Conservation (phyloP, 2,797 vertebrate species). For the Crenichthys baileyi region DNA sequence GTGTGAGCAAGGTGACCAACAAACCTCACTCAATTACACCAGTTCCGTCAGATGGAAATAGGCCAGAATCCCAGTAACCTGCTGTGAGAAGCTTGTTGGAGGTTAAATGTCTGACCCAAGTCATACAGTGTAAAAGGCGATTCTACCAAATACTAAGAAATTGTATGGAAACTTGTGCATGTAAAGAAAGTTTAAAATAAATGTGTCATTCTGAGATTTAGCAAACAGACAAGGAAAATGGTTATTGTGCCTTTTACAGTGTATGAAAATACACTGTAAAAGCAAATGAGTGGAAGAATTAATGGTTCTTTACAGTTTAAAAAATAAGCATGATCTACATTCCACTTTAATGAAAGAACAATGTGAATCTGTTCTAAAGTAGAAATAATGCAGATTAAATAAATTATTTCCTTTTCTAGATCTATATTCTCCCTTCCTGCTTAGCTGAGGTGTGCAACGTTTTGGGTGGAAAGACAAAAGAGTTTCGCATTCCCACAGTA, state of each 20-base stretch:
- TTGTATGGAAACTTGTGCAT: too few relatives aligned
- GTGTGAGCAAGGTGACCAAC: not conserved
- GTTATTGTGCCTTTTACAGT: too few relatives aligned
- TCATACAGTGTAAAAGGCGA: not conserved
- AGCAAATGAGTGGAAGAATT: not conserved
- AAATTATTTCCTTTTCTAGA: not conserved
- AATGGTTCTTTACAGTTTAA: not conserved
- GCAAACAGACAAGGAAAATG: not conserved
- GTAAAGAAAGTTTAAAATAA: not conserved
- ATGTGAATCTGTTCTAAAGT: not conserved
- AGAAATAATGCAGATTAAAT: not conserved
- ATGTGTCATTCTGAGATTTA: not conserved
- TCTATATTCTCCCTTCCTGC: not conserved
- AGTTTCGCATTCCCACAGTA: too few relatives aligned
- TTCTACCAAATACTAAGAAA: too few relatives aligned
- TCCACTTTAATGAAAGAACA: not conserved
- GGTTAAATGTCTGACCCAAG: not conserved
- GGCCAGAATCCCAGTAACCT: not conserved
- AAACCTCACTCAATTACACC: not conserved
- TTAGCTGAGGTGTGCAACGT: not conserved
- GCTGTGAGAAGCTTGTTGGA: not conserved
- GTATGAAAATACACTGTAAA: not conserved
- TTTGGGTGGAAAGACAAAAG: too few relatives aligned
- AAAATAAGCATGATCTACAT: not conserved
- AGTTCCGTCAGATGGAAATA: not conserved